A percentile compares a stretch with the other conserved stretches of the same genome.
Evolutionary conservation across 2,797 vertebrate genomes (phyloP).

Genomic region (Huso huso): DNA sequence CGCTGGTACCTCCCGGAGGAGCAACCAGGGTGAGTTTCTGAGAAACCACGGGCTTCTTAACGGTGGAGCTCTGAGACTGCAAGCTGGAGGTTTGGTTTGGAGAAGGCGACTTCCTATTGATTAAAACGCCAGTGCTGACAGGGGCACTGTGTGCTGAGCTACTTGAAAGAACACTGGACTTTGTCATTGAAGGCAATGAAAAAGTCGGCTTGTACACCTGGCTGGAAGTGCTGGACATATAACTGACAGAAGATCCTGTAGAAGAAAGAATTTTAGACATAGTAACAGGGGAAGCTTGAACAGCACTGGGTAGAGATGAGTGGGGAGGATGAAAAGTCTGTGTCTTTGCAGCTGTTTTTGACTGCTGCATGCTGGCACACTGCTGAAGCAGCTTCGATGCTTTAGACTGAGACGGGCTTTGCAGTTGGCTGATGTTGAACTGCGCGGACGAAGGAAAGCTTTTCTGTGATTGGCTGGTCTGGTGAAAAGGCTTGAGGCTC

Average conservation of each 20-base stretch:
- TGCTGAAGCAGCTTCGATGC: constrained; percentile 48
- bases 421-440: constrained; percentile 49
- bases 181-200: constrained; percentile 45
- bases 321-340: constrained; percentile 48
- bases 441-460: constrained; percentile 37
- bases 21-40: constrained; percentile 72
- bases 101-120: constrained; percentile 36
- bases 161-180: constrained; percentile 45
- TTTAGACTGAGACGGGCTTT: constrained; percentile 41
- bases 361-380: constrained; percentile 52
- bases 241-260: constrained; percentile 26
- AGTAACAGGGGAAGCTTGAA: constrained; percentile 33
- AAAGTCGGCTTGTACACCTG: constrained; percentile 53
- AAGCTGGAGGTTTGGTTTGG: constrained; percentile 36
- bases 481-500: constrained; percentile 54
- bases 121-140: constrained; percentile 36
- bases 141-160: constrained; percentile 38
- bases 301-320: constrained; percentile 25
- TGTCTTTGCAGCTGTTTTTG: constrained; percentile 57
- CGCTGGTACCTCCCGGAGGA: constrained; percentile 62
- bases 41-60: constrained; percentile 52
- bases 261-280: constrained; percentile 42
- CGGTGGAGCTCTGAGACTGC: constrained; percentile 24
- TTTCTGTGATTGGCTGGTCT: constrained; percentile 53
- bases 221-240: constrained; percentile 33